Evolutionary conservation across 1,140 invertebrate genomes (phyloP).

Genomic region (Zaprionus africanus): DNA sequence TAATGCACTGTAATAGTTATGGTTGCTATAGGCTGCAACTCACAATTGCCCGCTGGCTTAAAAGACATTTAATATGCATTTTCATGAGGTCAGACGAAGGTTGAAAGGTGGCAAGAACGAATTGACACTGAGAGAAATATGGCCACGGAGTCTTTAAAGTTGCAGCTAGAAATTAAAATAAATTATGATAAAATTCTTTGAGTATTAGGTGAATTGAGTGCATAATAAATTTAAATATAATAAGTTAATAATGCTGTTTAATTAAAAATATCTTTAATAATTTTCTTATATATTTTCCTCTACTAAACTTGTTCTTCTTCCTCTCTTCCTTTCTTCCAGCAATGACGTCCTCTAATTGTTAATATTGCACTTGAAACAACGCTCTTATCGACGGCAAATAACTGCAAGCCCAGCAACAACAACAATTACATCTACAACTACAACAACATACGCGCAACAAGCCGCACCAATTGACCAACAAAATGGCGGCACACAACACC

Average conservation of each 20-base stretch:
- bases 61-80: slow-evolving; percentile 17
- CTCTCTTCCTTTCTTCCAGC: not conserved
- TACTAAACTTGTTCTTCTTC: not conserved
- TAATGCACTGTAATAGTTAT: slow-evolving; percentile 38
- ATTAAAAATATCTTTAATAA: no score
- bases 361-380: slow-evolving; percentile 25
- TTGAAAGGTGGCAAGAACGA: not conserved
- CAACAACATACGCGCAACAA: slow-evolving; percentile 10
- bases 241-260: no score
- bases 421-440: slow-evolving; percentile 4
- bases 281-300: no score
- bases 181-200: no score
- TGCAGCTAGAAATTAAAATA: no score
- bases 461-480: slow-evolving; percentile 26
- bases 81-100: not conserved
- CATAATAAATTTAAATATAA: no score
- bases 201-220: no score
- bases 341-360: slow-evolving; percentile 43
- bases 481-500: slow-evolving; percentile 33
- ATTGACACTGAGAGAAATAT: not conserved
- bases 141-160: no score
- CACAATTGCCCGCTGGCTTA: not conserved
- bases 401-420: slow-evolving; percentile 23
- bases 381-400: slow-evolving; percentile 41
- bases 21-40: slow-evolving; percentile 9